Evolutionary conservation across 2,888 invertebrate species (phyloP), one percentile per base, ranked within the genome.

Genomic region (Dicyrtoma fusca): DNA sequence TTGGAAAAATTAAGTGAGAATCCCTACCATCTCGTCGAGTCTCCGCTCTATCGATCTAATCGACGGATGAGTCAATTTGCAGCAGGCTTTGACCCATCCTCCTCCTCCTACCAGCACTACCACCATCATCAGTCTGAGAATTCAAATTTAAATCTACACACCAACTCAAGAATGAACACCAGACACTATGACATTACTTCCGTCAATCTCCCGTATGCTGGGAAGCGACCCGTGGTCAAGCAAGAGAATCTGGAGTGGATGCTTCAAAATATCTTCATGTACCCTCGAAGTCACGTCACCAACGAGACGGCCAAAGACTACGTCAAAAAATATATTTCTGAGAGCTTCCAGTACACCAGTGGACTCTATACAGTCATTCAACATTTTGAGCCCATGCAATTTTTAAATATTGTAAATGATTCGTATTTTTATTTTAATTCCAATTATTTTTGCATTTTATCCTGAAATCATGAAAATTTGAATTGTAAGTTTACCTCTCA

Each of bases 221-320:
- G 71, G 25, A 66, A 74, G 26, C 74, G 65, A n/a, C 74, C 76
- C 11, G 47, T 21, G n/a, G 72, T 79, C 23, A 78, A 79, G 66
- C 62, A 59, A 59, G 79, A 77, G 51, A 81, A 81, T 71, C 64
- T 81, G 63, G 78, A 79, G 47, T 80, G 78, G 75, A 78, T 81
- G 80, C 76, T 81, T 23, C 69, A 75, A 49, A 78, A 80, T 62
- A 75, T 81, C 23, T 81, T 81, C 71, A 79, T 73, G 71, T 79
- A 79, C 25, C 80, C 81, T 25, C 59, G 81, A 63, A 81, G 80
- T 75, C 81, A 80, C 53, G 71, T 71, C 13, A 80, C 81, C 1
- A 81, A 81, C 72, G 79, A 78, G 34, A 80, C 81, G 10, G 77
- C 81, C 1, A 80, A 81, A 61, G 79, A 79, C 55, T 70, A 72